Evolutionary conservation across 2,888 invertebrate genomes (phyloP), one percentile per base, ranked within the genome.

Genomic region (Drymonia ruficornis): DNA sequence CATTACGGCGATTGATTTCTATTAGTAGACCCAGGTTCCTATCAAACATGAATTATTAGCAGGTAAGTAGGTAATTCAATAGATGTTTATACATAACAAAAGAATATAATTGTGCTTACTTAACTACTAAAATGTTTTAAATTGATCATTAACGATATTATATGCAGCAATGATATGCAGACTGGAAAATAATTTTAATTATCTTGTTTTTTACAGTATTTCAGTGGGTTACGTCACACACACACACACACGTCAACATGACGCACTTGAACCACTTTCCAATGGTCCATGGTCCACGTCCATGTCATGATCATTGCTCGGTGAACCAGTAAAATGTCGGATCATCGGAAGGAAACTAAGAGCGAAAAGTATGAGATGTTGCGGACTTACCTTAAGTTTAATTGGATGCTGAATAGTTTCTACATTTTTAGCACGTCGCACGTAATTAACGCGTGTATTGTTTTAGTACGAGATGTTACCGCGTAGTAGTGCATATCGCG

Each of bases 401-500:
- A 56, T 67, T 66, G 52, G 72, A 72, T 63, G 65, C 63, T 72
- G 73, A 65, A 64, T 71, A 60, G 67, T 70, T 67, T 76, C 77
- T 84, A 83, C 83, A 84, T 86, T 65, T 69, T 82, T 67, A 70
- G 71, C 61, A 63, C 65, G 75, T 71, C 63, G 70, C 78, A 71
- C 70, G 73, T 54, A 61, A 75, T 74, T 69, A 71, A 72, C 70
- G 72, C 67, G 68, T 72, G 66, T 70, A 59, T 63, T 61, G 68
- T 69, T 76, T 70, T 66, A 67, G 64, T 70, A 68, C 65, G 71
- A 67, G 75, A 69, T 62, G 67, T 66, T 59, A 59, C 60, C 75
- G 78, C 75, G 77, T 80, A 79, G 78, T 72, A 69, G 76, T 81
- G 80, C 85, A 83, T 81, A 69, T 75, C 84, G 82, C 79, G 74